Conservation (phyloP, 2,797 vertebrate genomes). For the Taeniopygia guttata region DNA sequence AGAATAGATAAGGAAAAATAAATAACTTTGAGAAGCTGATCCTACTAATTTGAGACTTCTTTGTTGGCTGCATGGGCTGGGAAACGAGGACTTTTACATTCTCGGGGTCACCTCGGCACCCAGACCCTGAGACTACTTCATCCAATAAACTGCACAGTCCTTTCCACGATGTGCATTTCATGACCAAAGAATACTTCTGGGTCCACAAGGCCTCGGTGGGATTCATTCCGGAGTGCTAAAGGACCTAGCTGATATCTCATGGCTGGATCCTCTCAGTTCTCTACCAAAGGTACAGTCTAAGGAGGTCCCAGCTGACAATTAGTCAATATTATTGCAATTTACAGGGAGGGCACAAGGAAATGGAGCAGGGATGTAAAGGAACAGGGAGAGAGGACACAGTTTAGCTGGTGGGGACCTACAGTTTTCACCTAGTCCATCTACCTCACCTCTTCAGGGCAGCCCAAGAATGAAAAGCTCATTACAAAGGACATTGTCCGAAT, state of each 20-base stretch:
- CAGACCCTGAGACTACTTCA: too few species aligned
- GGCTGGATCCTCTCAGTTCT: background rate
- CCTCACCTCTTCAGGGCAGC: background rate
- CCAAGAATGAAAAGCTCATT: background rate
- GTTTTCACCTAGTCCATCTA: too few species aligned
- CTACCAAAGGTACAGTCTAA: background rate
- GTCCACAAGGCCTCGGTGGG: too few species aligned
- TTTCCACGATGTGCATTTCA: rapidly evolving
- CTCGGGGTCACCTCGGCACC: too few species aligned
- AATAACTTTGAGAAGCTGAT: too few species aligned
- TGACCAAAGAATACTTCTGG: background rate
- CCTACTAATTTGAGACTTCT: too few species aligned
- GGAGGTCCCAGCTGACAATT: background rate
- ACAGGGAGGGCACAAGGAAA: background rate
- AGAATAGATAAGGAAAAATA: too few species aligned
- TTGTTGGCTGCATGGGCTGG: too few species aligned
- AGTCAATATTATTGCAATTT: background rate
- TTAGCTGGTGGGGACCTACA: background rate
- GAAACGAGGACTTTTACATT: too few species aligned
- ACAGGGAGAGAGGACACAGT: background rate
- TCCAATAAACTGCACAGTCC: background rate
- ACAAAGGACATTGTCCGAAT: background rate
- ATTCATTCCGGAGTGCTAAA: background rate
- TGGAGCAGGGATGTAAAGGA: background rate
- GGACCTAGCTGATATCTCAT: background rate